A percentile compares a stretch with the other conserved stretches of the same genome.
These are phyloP conservation scores for Omphaloscelis lunosa DNA, from an alignment of 2,888 invertebrate genomes.

Conservation along the genomic window DNA sequence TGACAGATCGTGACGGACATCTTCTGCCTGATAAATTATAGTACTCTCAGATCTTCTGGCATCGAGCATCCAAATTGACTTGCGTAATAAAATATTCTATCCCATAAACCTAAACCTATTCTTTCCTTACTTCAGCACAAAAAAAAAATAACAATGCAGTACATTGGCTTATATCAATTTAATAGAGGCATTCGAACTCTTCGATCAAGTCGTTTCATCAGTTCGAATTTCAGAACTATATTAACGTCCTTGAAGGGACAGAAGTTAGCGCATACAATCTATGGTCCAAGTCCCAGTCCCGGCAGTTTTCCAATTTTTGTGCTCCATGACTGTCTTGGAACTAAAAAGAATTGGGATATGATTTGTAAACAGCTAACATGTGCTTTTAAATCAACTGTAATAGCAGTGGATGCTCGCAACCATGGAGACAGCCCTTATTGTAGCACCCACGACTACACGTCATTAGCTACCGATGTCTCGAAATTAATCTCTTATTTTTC, in stretches of 20 bases:
- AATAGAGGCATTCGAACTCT: slow-evolving; percentile 12
- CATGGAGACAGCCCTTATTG: slow-evolving; percentile 97
- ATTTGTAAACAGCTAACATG: slow-evolving; percentile 93
- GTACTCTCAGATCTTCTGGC: background rate
- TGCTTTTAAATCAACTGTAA: slow-evolving; percentile 91
- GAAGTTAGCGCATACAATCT: slow-evolving; percentile 37
- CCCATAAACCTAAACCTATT: background rate
- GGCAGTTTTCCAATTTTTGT: slow-evolving; percentile 85
- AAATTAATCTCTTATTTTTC: slow-evolving; percentile 39
- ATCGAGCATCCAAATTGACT: slow-evolving; percentile 4
- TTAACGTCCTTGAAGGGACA: slow-evolving; percentile 18
- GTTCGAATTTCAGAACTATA: slow-evolving; percentile 9
- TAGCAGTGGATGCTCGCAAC: slow-evolving; percentile 96
- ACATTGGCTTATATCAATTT: slow-evolving; percentile 1
- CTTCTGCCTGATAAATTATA: too few species aligned
- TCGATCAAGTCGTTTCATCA: background rate
- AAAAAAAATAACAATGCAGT: background rate
- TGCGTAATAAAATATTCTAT: background rate
- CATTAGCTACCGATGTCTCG: slow-evolving; percentile 50
- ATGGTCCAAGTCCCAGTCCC: slow-evolving; percentile 53
- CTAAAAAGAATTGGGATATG: slow-evolving; percentile 96
- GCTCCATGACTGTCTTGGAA: slow-evolving; percentile 96
- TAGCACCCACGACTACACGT: slow-evolving; percentile 55
- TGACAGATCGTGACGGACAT: too few species aligned
- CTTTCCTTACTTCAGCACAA: background rate